Conservation (phyloP, 2,113 vertebrate genomes). For the Dasyornis broadbenti region DNA sequence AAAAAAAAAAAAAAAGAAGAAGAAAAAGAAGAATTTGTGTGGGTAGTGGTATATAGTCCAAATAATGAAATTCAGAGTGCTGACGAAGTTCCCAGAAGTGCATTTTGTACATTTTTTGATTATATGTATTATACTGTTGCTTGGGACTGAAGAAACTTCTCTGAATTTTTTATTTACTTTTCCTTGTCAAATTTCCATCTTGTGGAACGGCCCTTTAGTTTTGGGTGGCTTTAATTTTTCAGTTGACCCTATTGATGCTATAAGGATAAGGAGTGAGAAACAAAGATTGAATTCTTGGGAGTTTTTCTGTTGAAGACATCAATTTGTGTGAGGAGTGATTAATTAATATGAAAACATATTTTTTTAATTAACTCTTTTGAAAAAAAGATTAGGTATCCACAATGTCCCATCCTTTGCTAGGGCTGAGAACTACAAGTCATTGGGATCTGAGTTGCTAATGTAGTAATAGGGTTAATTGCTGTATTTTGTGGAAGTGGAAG, state of each 20-base stretch:
- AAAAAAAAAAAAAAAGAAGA: rapidly evolving
- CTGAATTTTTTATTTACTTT: not conserved
- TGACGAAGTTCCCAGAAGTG: not conserved
- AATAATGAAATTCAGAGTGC: not conserved
- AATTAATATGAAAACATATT: not conserved
- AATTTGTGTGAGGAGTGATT: not conserved
- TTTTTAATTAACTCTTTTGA: not conserved
- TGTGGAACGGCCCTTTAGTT: not conserved
- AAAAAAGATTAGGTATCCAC: not conserved
- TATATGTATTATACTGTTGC: not conserved
- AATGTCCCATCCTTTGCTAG: not conserved
- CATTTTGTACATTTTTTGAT: not conserved
- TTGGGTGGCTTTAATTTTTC: not conserved
- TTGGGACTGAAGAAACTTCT: not conserved
- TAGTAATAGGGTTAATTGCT: not conserved
- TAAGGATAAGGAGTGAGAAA: not conserved
- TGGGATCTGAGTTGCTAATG: not conserved
- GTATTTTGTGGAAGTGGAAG: not conserved
- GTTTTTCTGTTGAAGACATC: not conserved
- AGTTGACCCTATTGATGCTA: not conserved
- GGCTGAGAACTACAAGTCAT: not conserved
- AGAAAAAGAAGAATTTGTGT: rapidly evolving
- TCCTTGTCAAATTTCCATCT: not conserved
- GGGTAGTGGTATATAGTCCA: rapidly evolving
- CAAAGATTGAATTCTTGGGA: not conserved